Conservation (phyloP, 2,888 invertebrate species). For the Drosophila paracracens region DNA sequence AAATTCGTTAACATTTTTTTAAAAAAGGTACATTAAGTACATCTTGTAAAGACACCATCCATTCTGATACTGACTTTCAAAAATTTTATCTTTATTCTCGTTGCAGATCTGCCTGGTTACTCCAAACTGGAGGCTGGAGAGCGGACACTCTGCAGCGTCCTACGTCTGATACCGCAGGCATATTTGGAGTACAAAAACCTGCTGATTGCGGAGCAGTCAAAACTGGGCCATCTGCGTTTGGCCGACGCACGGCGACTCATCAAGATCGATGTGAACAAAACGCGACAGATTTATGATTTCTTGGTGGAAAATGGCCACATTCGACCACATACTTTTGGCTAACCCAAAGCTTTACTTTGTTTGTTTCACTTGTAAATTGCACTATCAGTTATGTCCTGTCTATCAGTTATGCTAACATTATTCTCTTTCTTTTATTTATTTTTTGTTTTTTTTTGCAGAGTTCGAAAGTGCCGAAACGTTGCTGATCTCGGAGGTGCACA, state of each 20-base stretch:
- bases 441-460: conserved; percentile 87
- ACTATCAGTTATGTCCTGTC: conserved; percentile 6
- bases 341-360: conserved; percentile 11
- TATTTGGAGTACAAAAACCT: conserved; percentile 92
- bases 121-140: conserved; percentile 90
- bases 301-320: conserved; percentile 90
- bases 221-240: conserved; percentile 90
- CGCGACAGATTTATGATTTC: conserved; percentile 93
- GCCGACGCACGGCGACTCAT: conserved; percentile 93
- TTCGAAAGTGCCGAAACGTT: conserved; percentile 99
- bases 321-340: conserved; percentile 46
- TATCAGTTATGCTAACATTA: not conserved
- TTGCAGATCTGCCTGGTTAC: conserved; percentile 91
- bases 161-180: conserved; percentile 91
- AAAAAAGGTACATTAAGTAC: not conserved
- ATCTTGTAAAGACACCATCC: not conserved
- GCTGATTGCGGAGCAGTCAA: conserved; percentile 91
- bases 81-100: conserved; percentile 60
- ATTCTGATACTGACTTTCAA: too few species aligned
- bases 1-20: not conserved
- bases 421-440: not conserved
- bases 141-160: conserved; percentile 90
- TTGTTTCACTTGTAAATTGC: conserved; percentile 69
- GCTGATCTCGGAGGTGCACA: conserved; percentile 97
- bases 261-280: conserved; percentile 97